Evolutionary conservation across 2,113 vertebrate genomes (phyloP).

Genomic region (Ammodytes marinus): DNA sequence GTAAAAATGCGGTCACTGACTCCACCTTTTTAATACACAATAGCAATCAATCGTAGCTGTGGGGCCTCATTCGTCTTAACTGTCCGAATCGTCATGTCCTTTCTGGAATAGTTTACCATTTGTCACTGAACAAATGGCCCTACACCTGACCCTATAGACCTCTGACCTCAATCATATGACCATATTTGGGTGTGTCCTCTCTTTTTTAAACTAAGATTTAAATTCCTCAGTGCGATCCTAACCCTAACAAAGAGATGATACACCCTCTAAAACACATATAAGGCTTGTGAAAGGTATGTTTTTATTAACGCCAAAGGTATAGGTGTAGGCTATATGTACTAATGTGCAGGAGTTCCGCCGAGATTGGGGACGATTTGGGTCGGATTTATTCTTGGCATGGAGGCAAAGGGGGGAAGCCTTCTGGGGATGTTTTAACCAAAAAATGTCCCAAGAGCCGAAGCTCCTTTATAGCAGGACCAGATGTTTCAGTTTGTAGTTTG

Average conservation of each 20-base stretch:
- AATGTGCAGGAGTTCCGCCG: constrained; percentile 23
- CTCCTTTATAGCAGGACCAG: constrained; percentile 67
- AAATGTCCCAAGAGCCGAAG: constrained; percentile 52
- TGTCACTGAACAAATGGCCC: constrained; percentile 18
- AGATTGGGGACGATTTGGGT: constrained; percentile 55
- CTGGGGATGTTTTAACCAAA: constrained; percentile 60
- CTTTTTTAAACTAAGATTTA: constrained; percentile 1
- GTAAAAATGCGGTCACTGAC: no score
- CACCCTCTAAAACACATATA: constrained; percentile 28
- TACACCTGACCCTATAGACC: constrained; percentile 32
- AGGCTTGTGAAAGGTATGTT: not conserved
- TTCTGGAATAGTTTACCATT: not conserved
- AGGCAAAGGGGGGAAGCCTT: constrained; percentile 57
- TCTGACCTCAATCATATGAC: constrained; percentile 51
- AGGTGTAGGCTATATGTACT: not conserved
- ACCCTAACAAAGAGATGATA: constrained; percentile 32
- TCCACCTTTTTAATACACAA: not conserved
- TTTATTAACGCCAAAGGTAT: constrained; percentile 10
- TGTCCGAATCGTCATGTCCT: not conserved
- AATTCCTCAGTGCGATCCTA: constrained; percentile 41
- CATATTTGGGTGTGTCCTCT: constrained; percentile 21
- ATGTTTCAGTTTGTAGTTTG: constrained; percentile 68
- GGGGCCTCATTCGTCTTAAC: not conserved
- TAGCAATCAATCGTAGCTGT: not conserved
- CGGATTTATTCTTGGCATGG: constrained; percentile 69